A percentile compares a stretch with the other conserved stretches of the same genome.
Conservation (phyloP, 2,888 invertebrate species). For the Sinohyriopsis cumingii region DNA sequence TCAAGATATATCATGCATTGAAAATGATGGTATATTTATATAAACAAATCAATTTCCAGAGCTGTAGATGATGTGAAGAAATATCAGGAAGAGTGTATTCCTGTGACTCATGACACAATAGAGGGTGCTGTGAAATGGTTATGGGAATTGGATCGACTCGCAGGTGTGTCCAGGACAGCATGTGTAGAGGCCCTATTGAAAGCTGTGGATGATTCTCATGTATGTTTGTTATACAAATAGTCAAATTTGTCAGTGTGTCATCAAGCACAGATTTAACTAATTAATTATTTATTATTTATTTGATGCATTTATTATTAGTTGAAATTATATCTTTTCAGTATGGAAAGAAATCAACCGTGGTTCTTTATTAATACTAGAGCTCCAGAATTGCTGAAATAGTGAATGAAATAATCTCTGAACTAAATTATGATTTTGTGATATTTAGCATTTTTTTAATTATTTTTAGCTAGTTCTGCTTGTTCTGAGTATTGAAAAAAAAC, state of each 20-base stretch:
- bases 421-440: no score
- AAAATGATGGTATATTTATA: no score
- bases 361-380: neutral
- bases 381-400: no score
- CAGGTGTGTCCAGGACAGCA: slow-evolving; percentile 61
- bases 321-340: neutral
- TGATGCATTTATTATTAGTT: no score
- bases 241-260: neutral
- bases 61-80: slow-evolving; percentile 63
- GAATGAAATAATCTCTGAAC: no score
- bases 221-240: slow-evolving; percentile 29
- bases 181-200: slow-evolving; percentile 68
- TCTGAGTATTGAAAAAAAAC: no score
- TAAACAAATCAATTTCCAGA: slow-evolving; percentile 38
- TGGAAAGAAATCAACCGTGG: neutral
- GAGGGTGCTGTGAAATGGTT: slow-evolving; percentile 69
- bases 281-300: no score
- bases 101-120: slow-evolving; percentile 67
- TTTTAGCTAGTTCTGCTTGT: no score
- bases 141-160: slow-evolving; percentile 61
- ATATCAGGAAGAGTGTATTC: slow-evolving; percentile 63
- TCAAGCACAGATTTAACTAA: neutral
- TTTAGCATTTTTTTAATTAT: no score
- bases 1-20: no score
- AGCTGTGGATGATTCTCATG: slow-evolving; percentile 64